Evolutionary conservation across 2,113 vertebrate species (phyloP), one percentile per base, ranked within the genome.

Genomic region (Lagenorhynchus albirostris): DNA sequence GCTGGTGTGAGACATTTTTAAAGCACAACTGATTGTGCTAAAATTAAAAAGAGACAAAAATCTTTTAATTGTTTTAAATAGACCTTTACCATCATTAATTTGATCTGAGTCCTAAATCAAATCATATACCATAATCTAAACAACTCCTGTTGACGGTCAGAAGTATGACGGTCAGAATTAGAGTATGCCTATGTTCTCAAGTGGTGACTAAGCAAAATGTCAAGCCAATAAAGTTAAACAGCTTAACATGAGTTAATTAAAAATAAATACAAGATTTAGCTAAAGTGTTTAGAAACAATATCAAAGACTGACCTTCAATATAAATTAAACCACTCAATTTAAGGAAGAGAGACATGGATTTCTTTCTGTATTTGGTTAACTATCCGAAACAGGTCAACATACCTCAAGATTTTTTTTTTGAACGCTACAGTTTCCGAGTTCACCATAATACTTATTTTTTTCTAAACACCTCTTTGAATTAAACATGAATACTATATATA

Each of bases 81-180:
- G 53, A 25, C 8, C 55, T 85, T 25, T 55, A 25, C 9, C 58
- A 82, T 62, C 12, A 94, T n/a, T 73, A n/a, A 76, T 84, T 13
- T 92, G 29, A 80, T 70, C 38, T 89, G 55, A 44, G 33, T 71
- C 9, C 31, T 97, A 73, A 96, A 91, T 96, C 67, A 98, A 97
- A 86, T 58, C 5, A 94, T 62, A 76, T 10, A 29, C 82, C 89
- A 4, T 76, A 92, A 97, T 85, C 21, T 36, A 96, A 95, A 38
- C 15, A 94, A 71, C 67, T 94, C 38, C n/a, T 92, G 53, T 60
- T 33, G 25, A 20, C 5, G 14, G 20, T 26, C 41, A 97, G 60
- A 96, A 96, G 55, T 62, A 70, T 71, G 97, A 58, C n/a, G 2
- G 62, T 63, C 33, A 50, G 3, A 20, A 70, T 79, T 38, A 91